Conservation (phyloP, 2,113 vertebrate genomes). For the Ovibos moschatus region DNA sequence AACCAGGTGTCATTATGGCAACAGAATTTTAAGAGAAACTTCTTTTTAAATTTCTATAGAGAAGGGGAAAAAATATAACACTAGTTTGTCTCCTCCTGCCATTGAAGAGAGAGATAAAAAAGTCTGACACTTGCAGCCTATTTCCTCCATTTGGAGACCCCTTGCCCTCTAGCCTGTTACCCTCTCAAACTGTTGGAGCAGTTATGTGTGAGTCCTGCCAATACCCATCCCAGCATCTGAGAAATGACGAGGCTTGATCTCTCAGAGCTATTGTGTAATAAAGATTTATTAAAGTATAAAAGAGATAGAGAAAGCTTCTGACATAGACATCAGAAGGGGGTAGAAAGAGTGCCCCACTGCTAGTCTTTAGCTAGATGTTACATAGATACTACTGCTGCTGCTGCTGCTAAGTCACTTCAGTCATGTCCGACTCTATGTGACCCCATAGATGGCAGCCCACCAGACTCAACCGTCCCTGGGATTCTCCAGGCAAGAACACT, state of each 20-base stretch:
- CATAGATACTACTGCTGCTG: neutral
- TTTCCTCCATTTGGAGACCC: neutral
- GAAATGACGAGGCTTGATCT: neutral
- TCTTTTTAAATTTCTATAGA: neutral
- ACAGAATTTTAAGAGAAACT: neutral
- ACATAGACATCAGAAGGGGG: neutral
- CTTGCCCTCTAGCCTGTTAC: neutral
- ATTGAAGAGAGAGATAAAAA: neutral
- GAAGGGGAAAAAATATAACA: neutral
- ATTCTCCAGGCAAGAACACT: too few species aligned
- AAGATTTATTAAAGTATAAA: neutral
- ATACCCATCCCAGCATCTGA: neutral
- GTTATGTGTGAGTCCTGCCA: neutral
- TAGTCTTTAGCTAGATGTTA: neutral
- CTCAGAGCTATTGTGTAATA: neutral
- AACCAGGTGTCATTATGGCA: neutral
- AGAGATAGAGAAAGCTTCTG: neutral
- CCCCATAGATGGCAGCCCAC: too few species aligned
- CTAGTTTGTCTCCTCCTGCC: neutral
- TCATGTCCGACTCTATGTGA: too few species aligned
- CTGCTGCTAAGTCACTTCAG: too few species aligned
- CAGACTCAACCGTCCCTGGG: too few species aligned
- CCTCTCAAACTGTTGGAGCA: neutral
- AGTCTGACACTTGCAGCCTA: neutral
- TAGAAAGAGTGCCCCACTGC: neutral